Base-by-base conservation (phyloP, 2,888 invertebrate genomes). In the Mycogona germanica region DNA sequence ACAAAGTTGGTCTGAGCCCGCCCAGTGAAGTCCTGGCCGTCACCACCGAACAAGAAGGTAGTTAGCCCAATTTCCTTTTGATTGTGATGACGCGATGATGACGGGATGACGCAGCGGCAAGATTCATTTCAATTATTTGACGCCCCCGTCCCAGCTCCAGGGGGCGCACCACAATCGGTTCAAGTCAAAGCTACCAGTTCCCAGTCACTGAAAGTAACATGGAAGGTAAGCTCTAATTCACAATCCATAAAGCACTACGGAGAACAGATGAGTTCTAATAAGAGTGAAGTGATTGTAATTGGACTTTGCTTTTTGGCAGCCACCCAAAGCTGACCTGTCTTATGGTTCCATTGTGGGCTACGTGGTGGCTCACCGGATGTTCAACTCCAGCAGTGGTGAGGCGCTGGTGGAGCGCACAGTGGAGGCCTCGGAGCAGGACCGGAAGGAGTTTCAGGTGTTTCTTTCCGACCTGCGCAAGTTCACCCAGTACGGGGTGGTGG, bases 401-500 rank as follows among this genome's bases (percentile, higher is more conserved):
- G 30, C 44, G 3, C 42, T 30, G 21, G 35, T 26, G 12, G 47
- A 29, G 26, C 28, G 40, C 19, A 56, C 47, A 21, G 46, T 54
- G 52, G 56, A 56, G 6, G 19, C 40, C 19, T 35, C 37, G n/a
- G 48, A 62, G 53, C 62, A 88, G 88, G 65, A 86, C 87, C 12
- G 89, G 88, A 71, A 88, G 88, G 4, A 82, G 87, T 19, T 86
- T 87, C 60, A 88, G 86, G 65, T 89, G 1, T 88, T 91, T 64
- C 76, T 91, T 14, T 88, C 89, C 66, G 89, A 88, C 51, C 76
- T 96, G 53, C 87, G 88, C 70, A 93, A 92, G 70, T 95, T 83
- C 73, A 93, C 93, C 2, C 93, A 95, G 73, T 95, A 95, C 72
- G 92, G 89, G 54, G 88, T 96, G 81, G 89, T 92, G 76, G 91